Conservation (phyloP, 2,888 invertebrate species). For the Oxycera nigricornis region DNA sequence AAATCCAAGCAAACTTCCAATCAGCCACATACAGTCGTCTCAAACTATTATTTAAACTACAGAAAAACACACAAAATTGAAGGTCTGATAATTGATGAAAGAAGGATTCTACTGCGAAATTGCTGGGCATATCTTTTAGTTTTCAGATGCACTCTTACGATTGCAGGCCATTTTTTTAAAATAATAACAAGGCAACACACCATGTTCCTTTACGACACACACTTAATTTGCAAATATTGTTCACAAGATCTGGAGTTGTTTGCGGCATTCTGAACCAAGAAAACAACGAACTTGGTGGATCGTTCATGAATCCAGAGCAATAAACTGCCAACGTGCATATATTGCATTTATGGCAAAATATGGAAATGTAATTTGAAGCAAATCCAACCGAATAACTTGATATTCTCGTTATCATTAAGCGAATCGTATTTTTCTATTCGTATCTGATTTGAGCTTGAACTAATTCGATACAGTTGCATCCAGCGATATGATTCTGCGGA, state of each 20-base stretch:
- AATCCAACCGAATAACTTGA: constrained; percentile 19
- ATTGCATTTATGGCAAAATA: not conserved
- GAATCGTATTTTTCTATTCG: constrained; percentile 21
- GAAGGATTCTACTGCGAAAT: no score
- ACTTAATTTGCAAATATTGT: no score
- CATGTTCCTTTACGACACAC: no score
- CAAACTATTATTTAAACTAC: no score
- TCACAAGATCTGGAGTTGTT: not conserved
- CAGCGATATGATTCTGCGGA: constrained; percentile 7
- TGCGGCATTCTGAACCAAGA: constrained; percentile 23
- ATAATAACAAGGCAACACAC: no score
- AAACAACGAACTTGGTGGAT: constrained; percentile 13
- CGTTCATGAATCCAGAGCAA: constrained; percentile 12
- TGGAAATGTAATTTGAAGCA: constrained; percentile 35
- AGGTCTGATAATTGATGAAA: no score
- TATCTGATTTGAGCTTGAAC: not conserved
- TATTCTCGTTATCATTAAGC: constrained; percentile 29
- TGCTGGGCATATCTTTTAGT: no score
- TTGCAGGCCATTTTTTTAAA: no score
- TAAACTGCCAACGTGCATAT: not conserved
- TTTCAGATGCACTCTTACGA: no score
- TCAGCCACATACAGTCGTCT: no score
- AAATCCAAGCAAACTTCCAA: no score
- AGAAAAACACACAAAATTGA: no score
- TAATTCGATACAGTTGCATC: not conserved